A percentile compares a stretch with the other conserved stretches of the same genome.
Evolutionary conservation across 2,888 invertebrate genomes (phyloP).

Genomic region (Ennomos quercinarius): DNA sequence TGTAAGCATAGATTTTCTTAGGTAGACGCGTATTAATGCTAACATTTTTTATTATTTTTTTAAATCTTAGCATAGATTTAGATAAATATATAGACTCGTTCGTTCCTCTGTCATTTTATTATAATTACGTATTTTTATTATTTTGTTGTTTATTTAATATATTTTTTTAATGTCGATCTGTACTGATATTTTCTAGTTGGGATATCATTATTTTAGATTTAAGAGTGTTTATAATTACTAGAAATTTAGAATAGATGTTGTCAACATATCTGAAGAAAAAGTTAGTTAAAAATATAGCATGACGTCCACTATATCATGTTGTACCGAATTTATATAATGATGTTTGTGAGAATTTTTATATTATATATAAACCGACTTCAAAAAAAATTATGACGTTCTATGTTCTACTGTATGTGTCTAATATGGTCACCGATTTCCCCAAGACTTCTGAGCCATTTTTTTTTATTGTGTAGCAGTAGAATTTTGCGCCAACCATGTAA

Average conservation of each 20-base stretch:
- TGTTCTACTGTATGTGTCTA: neutral
- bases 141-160: slow-evolving; percentile 34
- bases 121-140: slow-evolving; percentile 33
- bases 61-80: slow-evolving; percentile 27
- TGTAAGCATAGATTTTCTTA: slow-evolving; percentile 37
- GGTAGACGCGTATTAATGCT: slow-evolving; percentile 35
- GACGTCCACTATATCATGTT: slow-evolving; percentile 45
- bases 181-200: slow-evolving; percentile 38
- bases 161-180: slow-evolving; percentile 18
- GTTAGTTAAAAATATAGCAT: slow-evolving; percentile 33
- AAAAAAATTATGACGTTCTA: too few relatives aligned
- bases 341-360: slow-evolving; percentile 28
- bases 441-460: too few relatives aligned
- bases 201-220: slow-evolving; percentile 38
- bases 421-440: neutral
- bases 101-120: slow-evolving; percentile 35
- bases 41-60: slow-evolving; percentile 30
- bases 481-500: too few relatives aligned
- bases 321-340: slow-evolving; percentile 17
- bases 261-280: slow-evolving; percentile 51
- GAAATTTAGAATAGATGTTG: slow-evolving; percentile 51
- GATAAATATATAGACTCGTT: slow-evolving; percentile 25
- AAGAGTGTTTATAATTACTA: slow-evolving; percentile 54
- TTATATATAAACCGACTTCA: neutral
- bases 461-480: too few relatives aligned